Percentiles rank a stretch among this genome's conserved stretches.
Evolutionary conservation across 2,113 vertebrate species (phyloP).

Genomic region (Rana temporaria): DNA sequence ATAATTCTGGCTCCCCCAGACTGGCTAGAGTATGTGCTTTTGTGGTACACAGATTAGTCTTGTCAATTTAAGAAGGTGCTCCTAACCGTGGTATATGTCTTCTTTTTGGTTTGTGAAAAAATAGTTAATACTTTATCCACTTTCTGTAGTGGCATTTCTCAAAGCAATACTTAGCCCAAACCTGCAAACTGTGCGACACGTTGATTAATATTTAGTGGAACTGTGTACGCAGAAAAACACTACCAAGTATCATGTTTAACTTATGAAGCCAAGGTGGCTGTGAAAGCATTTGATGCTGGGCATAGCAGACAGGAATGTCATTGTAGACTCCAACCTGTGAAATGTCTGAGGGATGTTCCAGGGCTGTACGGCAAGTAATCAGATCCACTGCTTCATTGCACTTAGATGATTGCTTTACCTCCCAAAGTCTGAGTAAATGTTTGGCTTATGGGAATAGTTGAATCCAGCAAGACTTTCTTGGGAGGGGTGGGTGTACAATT

Average conservation of each 20-base stretch:
- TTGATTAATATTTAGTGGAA: slow-evolving; percentile 48
- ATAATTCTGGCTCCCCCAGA: too few species aligned
- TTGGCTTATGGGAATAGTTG: slow-evolving; percentile 34
- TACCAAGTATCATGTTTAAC: slow-evolving; percentile 36
- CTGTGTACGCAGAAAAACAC: background rate
- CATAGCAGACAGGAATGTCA: slow-evolving; percentile 22
- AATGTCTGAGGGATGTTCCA: background rate
- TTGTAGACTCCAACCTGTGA: slow-evolving; percentile 22
- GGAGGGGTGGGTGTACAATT: slow-evolving; percentile 12
- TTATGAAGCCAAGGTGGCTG: slow-evolving; percentile 21
- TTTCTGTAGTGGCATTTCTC: background rate
- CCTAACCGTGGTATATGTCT: background rate
- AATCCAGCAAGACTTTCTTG: slow-evolving; percentile 18
- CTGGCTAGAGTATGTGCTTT: too few species aligned
- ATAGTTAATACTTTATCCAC: background rate
- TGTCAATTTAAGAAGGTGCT: too few species aligned
- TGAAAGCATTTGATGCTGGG: slow-evolving; percentile 32
- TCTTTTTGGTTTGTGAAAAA: background rate
- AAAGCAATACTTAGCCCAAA: background rate
- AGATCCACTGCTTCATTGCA: slow-evolving; percentile 16
- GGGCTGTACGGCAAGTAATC: slow-evolving; percentile 5
- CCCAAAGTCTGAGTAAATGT: slow-evolving; percentile 38
- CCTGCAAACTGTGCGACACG: background rate
- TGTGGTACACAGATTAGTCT: too few species aligned
- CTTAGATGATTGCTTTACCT: slow-evolving; percentile 33